These are phyloP conservation scores for Galendromus occidentalis DNA, from an alignment of 1,140 invertebrate genomes.

Conservation along the genomic window DNA sequence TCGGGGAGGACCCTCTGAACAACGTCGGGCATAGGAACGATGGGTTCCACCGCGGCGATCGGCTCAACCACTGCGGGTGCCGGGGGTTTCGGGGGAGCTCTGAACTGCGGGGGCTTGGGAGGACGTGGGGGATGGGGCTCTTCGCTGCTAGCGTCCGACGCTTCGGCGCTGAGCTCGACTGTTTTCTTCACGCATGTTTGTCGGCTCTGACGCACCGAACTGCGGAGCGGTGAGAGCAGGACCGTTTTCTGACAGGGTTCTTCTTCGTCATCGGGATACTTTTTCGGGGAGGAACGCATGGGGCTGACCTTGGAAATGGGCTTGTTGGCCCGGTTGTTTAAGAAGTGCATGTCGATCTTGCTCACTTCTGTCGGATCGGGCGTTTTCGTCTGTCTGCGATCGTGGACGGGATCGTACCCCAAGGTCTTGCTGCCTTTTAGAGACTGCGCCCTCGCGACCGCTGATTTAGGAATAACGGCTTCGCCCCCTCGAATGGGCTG, in stretches of 20 bases:
- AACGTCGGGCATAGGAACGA: background rate
- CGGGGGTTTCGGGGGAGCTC: background rate
- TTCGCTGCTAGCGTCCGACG: background rate
- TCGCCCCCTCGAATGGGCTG: background rate
- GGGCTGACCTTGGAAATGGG: background rate
- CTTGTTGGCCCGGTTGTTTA: background rate
- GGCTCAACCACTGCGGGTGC: background rate
- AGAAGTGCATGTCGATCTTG: background rate
- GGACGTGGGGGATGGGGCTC: background rate
- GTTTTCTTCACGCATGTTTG: slow-evolving; percentile 1
- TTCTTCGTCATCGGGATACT: background rate
- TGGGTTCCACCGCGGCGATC: background rate
- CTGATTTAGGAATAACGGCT: background rate
- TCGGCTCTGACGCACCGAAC: background rate
- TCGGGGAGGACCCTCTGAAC: background rate
- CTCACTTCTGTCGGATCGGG: background rate
- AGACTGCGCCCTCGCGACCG: background rate
- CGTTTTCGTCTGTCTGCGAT: background rate
- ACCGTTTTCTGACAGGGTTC: background rate
- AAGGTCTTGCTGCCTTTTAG: background rate
- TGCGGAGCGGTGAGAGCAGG: background rate
- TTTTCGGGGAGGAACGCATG: background rate
- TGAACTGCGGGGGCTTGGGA: background rate
- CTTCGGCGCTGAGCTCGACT: background rate
- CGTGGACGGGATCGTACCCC: background rate